Percentiles rank a stretch among this genome's conserved stretches.
Conservation (phyloP, 2,888 invertebrate species). For the Andrena flavipes region DNA sequence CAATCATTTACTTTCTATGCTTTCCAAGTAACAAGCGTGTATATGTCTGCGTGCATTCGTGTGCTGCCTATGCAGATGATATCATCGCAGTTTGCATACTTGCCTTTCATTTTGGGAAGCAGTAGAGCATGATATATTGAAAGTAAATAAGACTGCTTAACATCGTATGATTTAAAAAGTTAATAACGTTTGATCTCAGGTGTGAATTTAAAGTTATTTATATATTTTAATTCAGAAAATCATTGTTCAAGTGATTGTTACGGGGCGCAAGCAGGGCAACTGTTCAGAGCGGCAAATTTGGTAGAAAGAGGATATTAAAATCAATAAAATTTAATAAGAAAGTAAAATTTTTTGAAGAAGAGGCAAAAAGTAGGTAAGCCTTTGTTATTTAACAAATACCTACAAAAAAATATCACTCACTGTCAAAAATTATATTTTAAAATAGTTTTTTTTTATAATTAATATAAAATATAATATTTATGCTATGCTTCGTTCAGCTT, state of each 20-base stretch:
- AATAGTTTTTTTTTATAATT: neutral
- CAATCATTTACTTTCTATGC: neutral
- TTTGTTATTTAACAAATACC: no score
- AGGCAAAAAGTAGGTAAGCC: no score
- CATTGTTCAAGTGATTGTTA: no score
- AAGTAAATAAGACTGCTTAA: neutral
- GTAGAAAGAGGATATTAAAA: no score
- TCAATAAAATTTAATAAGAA: no score
- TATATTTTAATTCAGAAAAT: neutral
- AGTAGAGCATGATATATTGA: neutral
- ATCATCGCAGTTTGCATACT: neutral
- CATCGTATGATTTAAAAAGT: neutral
- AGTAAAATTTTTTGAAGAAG: no score
- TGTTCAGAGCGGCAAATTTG: no score
- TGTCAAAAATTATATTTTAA: neutral
- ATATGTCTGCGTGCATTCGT: neutral
- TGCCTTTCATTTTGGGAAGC: neutral
- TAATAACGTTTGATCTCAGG: constrained; percentile 23
- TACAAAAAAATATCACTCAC: no score
- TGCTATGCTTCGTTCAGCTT: constrained; percentile 1
- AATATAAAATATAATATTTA: no score
- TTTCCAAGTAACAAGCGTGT: neutral
- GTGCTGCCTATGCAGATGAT: neutral
- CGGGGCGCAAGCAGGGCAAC: no score
- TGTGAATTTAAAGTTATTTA: neutral